Percentiles rank a stretch among this genome's conserved stretches.
phyloP scores from a whole-genome alignment of 2,888 invertebrate species.

The Heliconius ethilla region DNA sequence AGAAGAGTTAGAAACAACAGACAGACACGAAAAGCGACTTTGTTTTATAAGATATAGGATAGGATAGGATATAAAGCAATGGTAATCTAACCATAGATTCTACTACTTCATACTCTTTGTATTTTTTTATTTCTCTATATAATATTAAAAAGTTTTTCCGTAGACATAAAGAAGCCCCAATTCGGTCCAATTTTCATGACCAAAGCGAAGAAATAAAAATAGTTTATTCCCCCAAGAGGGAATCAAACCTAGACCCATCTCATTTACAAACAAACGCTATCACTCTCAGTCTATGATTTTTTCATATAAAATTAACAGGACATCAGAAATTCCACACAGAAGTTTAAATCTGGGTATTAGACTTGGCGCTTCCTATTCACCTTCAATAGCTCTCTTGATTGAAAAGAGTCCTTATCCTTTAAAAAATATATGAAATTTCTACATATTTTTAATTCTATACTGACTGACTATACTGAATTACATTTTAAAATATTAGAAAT shows the following conservation, averaged over 20 bases:
- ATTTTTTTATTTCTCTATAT: not conserved
- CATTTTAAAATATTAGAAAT: not conserved
- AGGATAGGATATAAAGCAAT: not conserved
- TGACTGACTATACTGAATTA: not conserved
- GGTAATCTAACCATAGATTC: not conserved
- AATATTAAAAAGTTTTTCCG: no score
- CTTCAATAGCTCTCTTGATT: conserved; percentile 3
- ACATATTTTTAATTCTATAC: not conserved
- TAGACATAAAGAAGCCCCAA: no score
- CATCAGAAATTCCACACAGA: not conserved
- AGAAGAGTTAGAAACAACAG: no score
- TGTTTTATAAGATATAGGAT: no score
- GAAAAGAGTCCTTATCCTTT: not conserved
- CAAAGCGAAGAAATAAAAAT: no score
- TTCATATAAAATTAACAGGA: conserved; percentile 1
- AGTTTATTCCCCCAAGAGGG: no score
- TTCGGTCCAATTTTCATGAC: no score
- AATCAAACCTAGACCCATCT: no score
- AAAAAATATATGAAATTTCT: not conserved
- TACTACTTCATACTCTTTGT: not conserved
- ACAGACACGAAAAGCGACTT: no score
- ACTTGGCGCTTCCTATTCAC: conserved; percentile 2
- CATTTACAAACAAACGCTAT: not conserved
- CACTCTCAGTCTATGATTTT: not conserved
- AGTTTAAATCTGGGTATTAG: conserved; percentile 5